A percentile compares a stretch with the other conserved stretches of the same genome.
Evolutionary conservation across 2,888 invertebrate species (phyloP).

Genomic region (Drosophila mercatorum): DNA sequence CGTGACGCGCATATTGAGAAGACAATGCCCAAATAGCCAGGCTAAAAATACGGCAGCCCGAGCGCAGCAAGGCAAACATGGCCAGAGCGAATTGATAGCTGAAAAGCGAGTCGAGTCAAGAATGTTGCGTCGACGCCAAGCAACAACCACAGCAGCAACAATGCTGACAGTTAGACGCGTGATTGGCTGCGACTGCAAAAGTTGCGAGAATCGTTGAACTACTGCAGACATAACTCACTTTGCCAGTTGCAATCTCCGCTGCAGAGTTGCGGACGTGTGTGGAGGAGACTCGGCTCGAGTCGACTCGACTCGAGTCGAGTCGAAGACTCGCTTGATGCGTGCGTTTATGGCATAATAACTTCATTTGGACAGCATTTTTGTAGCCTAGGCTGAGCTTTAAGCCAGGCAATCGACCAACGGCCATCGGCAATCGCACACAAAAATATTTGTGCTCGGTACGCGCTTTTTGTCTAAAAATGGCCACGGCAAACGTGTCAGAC

Average conservation of each 20-base stretch:
- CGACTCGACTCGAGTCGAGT: slow-evolving; percentile 22
- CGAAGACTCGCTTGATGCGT: slow-evolving; percentile 73
- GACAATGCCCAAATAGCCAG: slow-evolving; percentile 39
- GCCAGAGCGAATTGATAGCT: slow-evolving; percentile 63
- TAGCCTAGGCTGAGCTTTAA: slow-evolving; percentile 31
- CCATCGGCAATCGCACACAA: slow-evolving; percentile 26
- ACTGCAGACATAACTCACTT: slow-evolving; percentile 74
- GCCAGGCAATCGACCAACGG: slow-evolving; percentile 15
- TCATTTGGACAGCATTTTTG: slow-evolving; percentile 81
- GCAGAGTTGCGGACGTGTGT: slow-evolving; percentile 28
- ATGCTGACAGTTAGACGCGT: slow-evolving; percentile 65
- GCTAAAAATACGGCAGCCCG: slow-evolving; percentile 46
- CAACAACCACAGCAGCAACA: slow-evolving; percentile 33
- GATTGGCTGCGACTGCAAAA: slow-evolving; percentile 61
- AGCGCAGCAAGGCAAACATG: slow-evolving; percentile 48
- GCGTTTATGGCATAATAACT: slow-evolving; percentile 84
- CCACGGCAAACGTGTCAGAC: slow-evolving; percentile 77
- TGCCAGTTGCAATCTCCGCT: slow-evolving; percentile 22
- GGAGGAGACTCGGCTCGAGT: slow-evolving; percentile 21
- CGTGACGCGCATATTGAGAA: slow-evolving; percentile 60
- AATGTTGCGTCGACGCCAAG: slow-evolving; percentile 69
- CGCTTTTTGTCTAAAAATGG: slow-evolving; percentile 76
- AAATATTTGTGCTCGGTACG: slow-evolving; percentile 58
- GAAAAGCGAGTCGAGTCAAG: slow-evolving; percentile 63
- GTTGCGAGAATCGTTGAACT: slow-evolving; percentile 52